These are phyloP conservation scores for Anthopleura xanthogrammica DNA, from an alignment of 92 coral and sea anemone species.

Conservation along the genomic window DNA sequence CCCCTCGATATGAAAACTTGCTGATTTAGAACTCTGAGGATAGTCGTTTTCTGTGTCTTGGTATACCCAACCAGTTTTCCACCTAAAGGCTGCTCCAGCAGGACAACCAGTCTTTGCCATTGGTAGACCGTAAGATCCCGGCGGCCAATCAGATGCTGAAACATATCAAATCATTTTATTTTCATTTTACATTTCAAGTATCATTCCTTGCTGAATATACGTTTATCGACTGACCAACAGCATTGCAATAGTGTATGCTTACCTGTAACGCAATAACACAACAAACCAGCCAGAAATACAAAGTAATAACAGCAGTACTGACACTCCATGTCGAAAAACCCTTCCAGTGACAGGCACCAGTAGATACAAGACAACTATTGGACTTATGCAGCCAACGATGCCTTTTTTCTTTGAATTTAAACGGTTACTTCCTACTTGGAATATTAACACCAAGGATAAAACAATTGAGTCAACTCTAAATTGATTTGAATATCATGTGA, in stretches of 20 bases:
- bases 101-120: slow-evolving; percentile 3
- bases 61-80: not conserved
- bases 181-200: too few relatives aligned
- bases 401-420: not conserved
- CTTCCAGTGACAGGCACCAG: not conserved
- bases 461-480: not conserved
- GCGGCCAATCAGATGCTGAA: not conserved
- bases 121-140: not conserved
- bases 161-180: too few relatives aligned
- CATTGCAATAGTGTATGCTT: too few relatives aligned
- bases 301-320: not conserved
- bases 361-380: not conserved
- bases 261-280: not conserved
- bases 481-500: not conserved
- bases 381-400: not conserved
- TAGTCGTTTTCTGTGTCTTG: not conserved
- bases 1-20: not conserved
- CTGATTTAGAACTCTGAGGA: not conserved
- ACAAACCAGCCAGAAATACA: not conserved
- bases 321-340: not conserved
- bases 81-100: not conserved
- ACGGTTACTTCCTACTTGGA: not conserved
- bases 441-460: not conserved
- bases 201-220: too few relatives aligned
- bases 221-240: too few relatives aligned